phyloP scores from a whole-genome alignment of 2,888 invertebrate genomes.

The Phyllotreta striolata region DNA sequence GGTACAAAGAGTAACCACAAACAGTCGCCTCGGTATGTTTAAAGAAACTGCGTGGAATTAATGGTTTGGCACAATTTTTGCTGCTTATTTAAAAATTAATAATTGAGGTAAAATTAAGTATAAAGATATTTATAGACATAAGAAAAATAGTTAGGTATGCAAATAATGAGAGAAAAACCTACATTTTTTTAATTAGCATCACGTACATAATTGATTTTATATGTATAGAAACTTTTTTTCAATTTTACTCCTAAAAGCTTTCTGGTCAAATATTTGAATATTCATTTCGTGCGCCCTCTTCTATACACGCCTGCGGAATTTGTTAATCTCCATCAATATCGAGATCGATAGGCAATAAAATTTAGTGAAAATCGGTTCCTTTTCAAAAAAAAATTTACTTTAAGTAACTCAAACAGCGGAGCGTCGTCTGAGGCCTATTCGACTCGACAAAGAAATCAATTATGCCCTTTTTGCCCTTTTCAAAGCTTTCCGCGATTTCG shows the following conservation, averaged over 20 bases:
- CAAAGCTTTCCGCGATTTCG: conserved; percentile 9
- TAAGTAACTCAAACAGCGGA: conserved; percentile 23
- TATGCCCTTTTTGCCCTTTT: conserved; percentile 25
- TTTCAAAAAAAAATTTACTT: conserved; percentile 19
- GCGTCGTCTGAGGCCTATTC: conserved; percentile 24
- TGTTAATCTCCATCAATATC: conserved; percentile 21
- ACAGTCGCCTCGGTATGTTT: too few species aligned
- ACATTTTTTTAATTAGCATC: too few species aligned
- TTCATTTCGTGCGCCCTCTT: conserved; percentile 8
- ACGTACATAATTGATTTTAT: too few species aligned
- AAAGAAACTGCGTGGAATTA: too few species aligned
- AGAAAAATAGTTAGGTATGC: too few species aligned
- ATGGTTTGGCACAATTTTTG: too few species aligned
- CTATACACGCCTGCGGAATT: conserved; percentile 10
- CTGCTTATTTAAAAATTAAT: too few species aligned
- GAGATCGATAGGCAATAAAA: conserved; percentile 27
- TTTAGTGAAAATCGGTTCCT: conserved; percentile 16
- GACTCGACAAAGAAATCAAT: conserved; percentile 28
- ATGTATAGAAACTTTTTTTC: background rate
- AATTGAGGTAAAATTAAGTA: too few species aligned
- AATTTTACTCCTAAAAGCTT: conserved; percentile 1
- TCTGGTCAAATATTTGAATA: conserved; percentile 12
- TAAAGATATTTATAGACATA: too few species aligned
- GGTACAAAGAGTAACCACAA: background rate
- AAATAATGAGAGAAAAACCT: too few species aligned